Percentiles rank a stretch among this genome's conserved stretches.
These are phyloP conservation scores for Popillia japonica DNA, from an alignment of 1,140 invertebrate species.

Conservation along the genomic window DNA sequence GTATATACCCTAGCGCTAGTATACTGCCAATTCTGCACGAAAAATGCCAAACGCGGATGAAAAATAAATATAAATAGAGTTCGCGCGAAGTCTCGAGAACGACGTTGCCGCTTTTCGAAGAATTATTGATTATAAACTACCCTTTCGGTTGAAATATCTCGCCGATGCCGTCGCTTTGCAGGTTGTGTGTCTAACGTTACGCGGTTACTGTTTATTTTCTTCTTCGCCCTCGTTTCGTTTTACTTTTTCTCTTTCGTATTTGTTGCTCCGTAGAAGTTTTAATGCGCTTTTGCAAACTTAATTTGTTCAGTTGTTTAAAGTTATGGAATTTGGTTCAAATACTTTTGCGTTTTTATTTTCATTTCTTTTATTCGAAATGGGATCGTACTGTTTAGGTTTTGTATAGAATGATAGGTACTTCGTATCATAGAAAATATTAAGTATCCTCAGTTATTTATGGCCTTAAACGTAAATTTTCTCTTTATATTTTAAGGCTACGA, in stretches of 20 bases:
- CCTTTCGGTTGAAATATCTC: constrained; percentile 16
- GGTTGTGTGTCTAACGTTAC: neutral
- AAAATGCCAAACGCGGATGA: neutral
- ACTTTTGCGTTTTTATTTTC: neutral
- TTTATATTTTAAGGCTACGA: too few relatives aligned
- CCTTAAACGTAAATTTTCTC: too few relatives aligned
- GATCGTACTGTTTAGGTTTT: too few relatives aligned
- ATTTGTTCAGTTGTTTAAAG: neutral
- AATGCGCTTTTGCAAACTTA: neutral
- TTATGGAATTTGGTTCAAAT: neutral
- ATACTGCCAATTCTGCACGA: too few relatives aligned
- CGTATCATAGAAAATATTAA: too few relatives aligned
- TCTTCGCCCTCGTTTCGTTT: neutral
- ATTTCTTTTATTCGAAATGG: too few relatives aligned
- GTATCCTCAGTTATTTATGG: too few relatives aligned
- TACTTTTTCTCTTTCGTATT: neutral
- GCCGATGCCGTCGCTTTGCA: too few relatives aligned
- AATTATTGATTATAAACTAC: constrained; percentile 20
- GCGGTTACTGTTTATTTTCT: neutral
- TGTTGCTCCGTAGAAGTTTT: neutral
- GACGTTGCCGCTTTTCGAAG: neutral
- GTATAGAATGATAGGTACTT: too few relatives aligned
- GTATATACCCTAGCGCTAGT: neutral
- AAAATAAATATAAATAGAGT: neutral
- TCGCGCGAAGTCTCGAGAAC: neutral